Percentiles rank a stretch among this genome's conserved stretches.
These are phyloP conservation scores for Athalia circularis DNA, from an alignment of 2,888 invertebrate genomes.

Conservation along the genomic window DNA sequence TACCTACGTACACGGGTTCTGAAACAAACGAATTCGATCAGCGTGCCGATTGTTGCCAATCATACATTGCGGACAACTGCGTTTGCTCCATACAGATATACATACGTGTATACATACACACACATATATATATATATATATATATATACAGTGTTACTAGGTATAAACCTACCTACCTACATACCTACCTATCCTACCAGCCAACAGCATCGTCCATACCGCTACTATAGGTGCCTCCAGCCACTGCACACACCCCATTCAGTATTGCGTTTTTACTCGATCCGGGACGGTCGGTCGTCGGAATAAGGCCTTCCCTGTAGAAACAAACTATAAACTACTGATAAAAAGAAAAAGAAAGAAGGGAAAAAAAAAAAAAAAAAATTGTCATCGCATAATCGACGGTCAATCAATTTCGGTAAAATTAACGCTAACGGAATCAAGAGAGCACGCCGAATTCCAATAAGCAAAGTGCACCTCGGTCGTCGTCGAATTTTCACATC, in stretches of 20 bases:
- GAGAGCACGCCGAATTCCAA: too few species aligned
- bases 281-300: conserved; percentile 53
- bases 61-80: conserved; percentile 65
- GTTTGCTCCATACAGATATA: not conserved
- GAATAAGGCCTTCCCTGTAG: too few species aligned
- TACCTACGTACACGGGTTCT: conserved; percentile 64
- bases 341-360: not conserved
- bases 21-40: conserved; percentile 72
- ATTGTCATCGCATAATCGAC: not conserved
- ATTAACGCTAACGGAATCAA: too few species aligned
- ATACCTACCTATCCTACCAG: conserved; percentile 6
- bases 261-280: conserved; percentile 72
- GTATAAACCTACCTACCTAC: not conserved
- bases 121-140: too few species aligned
- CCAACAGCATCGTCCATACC: conserved; percentile 55
- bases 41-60: conserved; percentile 73
- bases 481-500: too few species aligned
- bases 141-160: not conserved
- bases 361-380: not conserved
- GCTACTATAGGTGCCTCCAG: conserved; percentile 59
- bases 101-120: not conserved
- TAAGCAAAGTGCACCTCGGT: too few species aligned
- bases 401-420: too few species aligned
- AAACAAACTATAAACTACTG: not conserved
- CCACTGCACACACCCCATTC: conserved; percentile 57